A percentile compares a stretch with the other conserved stretches of the same genome.
Conservation (phyloP, 2,888 invertebrate genomes). For the Alsophila aescularia region DNA sequence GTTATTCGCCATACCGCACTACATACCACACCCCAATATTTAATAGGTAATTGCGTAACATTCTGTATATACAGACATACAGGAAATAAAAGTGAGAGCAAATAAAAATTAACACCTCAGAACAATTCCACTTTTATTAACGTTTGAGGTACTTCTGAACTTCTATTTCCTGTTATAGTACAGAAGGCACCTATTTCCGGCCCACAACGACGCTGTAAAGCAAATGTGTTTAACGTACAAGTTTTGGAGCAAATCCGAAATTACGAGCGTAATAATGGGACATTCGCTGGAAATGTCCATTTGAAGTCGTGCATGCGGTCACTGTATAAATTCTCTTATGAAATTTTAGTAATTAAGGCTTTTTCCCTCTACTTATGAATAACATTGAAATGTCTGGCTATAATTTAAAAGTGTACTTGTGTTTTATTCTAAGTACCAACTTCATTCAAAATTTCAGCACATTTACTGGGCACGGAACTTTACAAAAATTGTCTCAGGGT, state of each 20-base stretch:
- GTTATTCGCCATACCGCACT: too few relatives aligned
- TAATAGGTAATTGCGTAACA: background rate
- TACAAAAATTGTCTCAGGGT: too few relatives aligned
- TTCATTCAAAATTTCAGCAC: background rate
- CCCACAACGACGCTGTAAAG: constrained; percentile 23
- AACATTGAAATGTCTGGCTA: background rate
- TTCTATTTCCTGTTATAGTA: constrained; percentile 9
- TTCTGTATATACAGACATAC: background rate
- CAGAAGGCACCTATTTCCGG: constrained; percentile 10
- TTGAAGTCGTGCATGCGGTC: constrained; percentile 51
- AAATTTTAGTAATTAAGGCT: constrained; percentile 31
- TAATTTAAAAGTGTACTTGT: background rate
- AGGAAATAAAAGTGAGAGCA: constrained; percentile 7
- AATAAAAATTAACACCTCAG: constrained; percentile 27
- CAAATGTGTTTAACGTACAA: constrained; percentile 38
- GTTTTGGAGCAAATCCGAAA: constrained; percentile 58
- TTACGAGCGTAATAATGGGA: constrained; percentile 60
- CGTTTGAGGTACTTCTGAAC: constrained; percentile 19
- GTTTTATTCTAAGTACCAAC: background rate
- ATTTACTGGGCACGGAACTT: too few relatives aligned
- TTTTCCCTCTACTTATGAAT: background rate
- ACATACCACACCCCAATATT: too few relatives aligned
- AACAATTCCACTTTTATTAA: constrained; percentile 19
- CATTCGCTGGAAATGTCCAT: constrained; percentile 60
- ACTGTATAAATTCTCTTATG: constrained; percentile 23